Base-by-base conservation (phyloP, 2,888 invertebrate species). In the Lasioglossum zephyrum region DNA sequence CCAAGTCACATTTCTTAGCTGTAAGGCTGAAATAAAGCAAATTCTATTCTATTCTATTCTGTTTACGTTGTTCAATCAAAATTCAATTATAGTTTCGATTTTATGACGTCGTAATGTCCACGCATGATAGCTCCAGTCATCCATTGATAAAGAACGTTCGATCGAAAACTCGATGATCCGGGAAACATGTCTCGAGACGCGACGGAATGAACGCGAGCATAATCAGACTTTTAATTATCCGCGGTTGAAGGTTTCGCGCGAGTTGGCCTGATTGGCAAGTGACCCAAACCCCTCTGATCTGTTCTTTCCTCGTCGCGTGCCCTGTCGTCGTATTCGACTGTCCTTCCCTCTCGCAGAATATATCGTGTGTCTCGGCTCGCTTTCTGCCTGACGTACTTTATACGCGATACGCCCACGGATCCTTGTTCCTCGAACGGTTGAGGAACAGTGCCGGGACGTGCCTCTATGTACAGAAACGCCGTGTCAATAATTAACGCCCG, bases 191-290 rank as follows among this genome's bases (percentile, higher is more conserved):
- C 57, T 13, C 57, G 57, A 26, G 57, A 60, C 57, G 26, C 60
- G 16, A 13, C 26, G 0, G 5, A 16, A 63, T 31, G 31, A 88
- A 87, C 88, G 89, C 90, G 88, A 91, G 86, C 86, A 87, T 88
- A 90, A 92, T 88, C 90, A 91, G 91, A 92, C 92, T 92, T 92
- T 91, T 91, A 93, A 93, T 93, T 92, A 92, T 91, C 88, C 91
- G 83, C 87, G 88, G 87, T 88, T 86, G 81, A 88, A 85, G 88
- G 72, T 74, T 78, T 53, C 86, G 79, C 80, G 36, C 31, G 73
- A 39, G 49, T 44, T 78, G 89, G 41, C 89, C 91, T 91, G 88
- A 91, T 92, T 91, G 90, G 86, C 77, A 86, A 91, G 85, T 89
- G 92, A 92, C 87, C 91, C 90, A 16, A 31, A 16, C 31, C 16